Percentiles rank a stretch among this genome's conserved stretches.
These are phyloP conservation scores for Nymphalis c-album DNA, from an alignment of 2,888 invertebrate species.

Conservation along the genomic window DNA sequence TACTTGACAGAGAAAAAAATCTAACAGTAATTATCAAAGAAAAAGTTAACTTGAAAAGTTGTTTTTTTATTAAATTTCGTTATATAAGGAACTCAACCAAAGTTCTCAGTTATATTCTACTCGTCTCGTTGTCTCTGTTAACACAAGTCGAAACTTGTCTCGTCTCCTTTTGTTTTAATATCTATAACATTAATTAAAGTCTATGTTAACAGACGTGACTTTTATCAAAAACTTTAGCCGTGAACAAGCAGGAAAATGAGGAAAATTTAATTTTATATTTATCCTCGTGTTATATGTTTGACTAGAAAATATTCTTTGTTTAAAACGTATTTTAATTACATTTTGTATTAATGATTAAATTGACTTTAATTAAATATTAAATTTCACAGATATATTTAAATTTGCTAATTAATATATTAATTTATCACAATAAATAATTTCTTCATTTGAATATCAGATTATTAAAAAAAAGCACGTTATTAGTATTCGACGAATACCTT, in stretches of 20 bases:
- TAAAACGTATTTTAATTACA: no score
- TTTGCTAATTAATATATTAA: no score
- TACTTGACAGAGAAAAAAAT: no score
- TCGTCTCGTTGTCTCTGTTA: conserved; percentile 35
- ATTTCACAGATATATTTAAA: no score
- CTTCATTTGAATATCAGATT: no score
- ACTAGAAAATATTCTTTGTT: no score
- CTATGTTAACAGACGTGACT: conserved; percentile 35
- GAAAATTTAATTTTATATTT: not conserved
- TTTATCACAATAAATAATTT: no score
- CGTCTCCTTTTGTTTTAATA: conserved; percentile 34
- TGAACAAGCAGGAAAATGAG: not conserved
- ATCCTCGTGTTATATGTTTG: no score
- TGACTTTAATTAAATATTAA: no score
- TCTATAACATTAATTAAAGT: conserved; percentile 39
- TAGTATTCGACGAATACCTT: no score
- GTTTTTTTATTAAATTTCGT: not conserved
- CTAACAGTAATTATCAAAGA: no score
- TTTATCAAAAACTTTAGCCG: conserved; percentile 19
- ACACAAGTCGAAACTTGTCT: conserved; percentile 32
- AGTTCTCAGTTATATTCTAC: not conserved
- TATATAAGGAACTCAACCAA: not conserved
- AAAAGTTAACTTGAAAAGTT: not conserved
- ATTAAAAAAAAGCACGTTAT: not conserved
- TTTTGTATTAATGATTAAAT: no score